A percentile compares a stretch with the other conserved stretches of the same genome.
Evolutionary conservation across 2,888 invertebrate genomes (phyloP).

Genomic region (Tribolium freemani): DNA sequence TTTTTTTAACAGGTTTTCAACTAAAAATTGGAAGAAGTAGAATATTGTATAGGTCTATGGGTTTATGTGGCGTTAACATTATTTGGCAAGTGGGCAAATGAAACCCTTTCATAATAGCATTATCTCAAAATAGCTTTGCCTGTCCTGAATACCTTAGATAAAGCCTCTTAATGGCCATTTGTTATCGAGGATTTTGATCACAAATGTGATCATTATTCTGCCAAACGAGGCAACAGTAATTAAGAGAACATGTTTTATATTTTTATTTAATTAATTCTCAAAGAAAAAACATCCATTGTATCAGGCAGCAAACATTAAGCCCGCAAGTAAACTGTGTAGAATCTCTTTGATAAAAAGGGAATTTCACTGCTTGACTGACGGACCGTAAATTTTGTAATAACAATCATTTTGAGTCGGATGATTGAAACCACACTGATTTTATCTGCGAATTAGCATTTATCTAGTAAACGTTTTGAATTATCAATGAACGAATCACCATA

Average conservation of each 20-base stretch:
- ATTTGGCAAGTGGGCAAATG: too few relatives aligned
- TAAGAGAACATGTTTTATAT: background rate
- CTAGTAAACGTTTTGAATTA: background rate
- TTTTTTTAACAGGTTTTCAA: too few relatives aligned
- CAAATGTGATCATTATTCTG: background rate
- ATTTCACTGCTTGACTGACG: conserved; percentile 23
- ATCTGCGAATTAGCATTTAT: conserved; percentile 9
- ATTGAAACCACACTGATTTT: conserved; percentile 34
- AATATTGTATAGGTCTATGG: too few relatives aligned
- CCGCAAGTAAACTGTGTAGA: conserved; percentile 11
- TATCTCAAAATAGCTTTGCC: background rate
- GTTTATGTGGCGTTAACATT: too few relatives aligned
- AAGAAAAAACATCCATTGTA: background rate
- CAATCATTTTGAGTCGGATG: conserved; percentile 25
- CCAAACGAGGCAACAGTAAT: background rate
- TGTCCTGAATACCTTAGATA: background rate
- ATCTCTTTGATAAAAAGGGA: conserved; percentile 28
- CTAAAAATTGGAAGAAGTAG: too few relatives aligned
- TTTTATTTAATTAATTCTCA: background rate
- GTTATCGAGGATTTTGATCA: background rate
- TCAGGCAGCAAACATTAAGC: background rate
- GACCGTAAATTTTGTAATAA: conserved; percentile 37
- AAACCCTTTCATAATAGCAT: background rate
- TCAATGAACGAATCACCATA: background rate
- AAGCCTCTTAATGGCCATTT: background rate